These are phyloP conservation scores for Apogon talboti DNA, from an alignment of 2,797 vertebrate species.

Conservation along the genomic window DNA sequence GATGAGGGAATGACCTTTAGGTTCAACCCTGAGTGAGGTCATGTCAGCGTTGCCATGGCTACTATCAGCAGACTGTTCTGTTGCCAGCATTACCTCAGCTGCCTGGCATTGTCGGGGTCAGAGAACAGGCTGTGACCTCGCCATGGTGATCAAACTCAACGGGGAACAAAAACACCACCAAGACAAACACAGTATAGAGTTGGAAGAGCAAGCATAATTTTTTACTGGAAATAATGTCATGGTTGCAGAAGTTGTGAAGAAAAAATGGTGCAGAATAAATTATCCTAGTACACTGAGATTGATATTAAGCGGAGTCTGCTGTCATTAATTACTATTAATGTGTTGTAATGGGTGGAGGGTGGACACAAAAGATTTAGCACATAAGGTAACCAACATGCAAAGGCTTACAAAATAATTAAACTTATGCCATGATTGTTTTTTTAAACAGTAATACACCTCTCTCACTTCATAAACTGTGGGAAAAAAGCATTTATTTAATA, in stretches of 20 bases:
- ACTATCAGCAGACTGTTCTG: conserved; percentile 82
- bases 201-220: background rate
- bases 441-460: conserved; percentile 17
- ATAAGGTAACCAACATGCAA: conserved; percentile 16
- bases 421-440: conserved; percentile 2
- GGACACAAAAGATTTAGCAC: conserved; percentile 34
- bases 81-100: conserved; percentile 86
- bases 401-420: conserved; percentile 19
- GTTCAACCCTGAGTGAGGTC: conserved; percentile 85
- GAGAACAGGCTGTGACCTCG: conserved; percentile 84
- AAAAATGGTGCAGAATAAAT: conserved; percentile 13
- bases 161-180: conserved; percentile 70
- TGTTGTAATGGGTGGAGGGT: conserved; percentile 32
- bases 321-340: conserved; percentile 49
- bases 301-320: too few species aligned
- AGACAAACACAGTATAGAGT: conserved; percentile 31
- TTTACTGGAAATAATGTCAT: background rate
- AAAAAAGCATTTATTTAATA: conserved; percentile 27
- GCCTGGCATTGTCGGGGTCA: conserved; percentile 85
- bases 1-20: conserved; percentile 82
- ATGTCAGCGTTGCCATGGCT: conserved; percentile 82
- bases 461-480: conserved; percentile 8
- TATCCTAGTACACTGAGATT: conserved; percentile 4
- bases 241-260: conserved; percentile 9
- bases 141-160: conserved; percentile 74